A percentile compares a stretch with the other conserved stretches of the same genome.
phyloP scores from a whole-genome alignment of 2,797 vertebrate genomes.

The Falco rusticolus region DNA sequence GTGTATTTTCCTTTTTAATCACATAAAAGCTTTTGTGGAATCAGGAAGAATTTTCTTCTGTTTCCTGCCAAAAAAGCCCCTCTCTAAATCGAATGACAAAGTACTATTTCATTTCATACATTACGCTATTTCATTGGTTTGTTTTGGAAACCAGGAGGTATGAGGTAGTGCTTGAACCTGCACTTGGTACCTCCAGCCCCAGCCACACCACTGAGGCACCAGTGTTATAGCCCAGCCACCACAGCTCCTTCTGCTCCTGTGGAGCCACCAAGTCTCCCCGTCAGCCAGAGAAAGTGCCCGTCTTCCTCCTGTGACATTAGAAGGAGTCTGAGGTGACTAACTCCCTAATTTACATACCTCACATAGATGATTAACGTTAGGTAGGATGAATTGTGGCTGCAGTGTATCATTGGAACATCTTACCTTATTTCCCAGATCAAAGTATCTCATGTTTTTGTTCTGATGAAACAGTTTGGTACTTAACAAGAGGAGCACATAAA shows the following conservation, averaged over 20 bases:
- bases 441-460: conserved; percentile 29
- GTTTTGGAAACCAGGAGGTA: not conserved
- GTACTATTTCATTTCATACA: not conserved
- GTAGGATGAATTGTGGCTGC: conserved; percentile 18
- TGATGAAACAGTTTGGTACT: conserved; percentile 54
- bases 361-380: not conserved
- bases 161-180: not conserved
- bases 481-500: conserved; percentile 9
- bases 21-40: not conserved
- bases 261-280: not conserved
- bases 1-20: not conserved
- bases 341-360: conserved; percentile 38
- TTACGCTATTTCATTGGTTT: not conserved
- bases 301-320: conserved; percentile 22
- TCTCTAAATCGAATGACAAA: not conserved
- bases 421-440: conserved; percentile 65
- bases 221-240: not conserved
- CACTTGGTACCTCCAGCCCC: not conserved
- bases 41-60: not conserved
- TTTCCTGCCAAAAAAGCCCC: not conserved
- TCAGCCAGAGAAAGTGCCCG: conserved; percentile 28
- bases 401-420: conserved; percentile 40
- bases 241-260: not conserved
- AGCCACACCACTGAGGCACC: rapidly evolving
- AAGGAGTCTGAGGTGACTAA: conserved; percentile 48